phyloP scores from a whole-genome alignment of 2,888 invertebrate genomes.

The Drosophila planitibia region DNA sequence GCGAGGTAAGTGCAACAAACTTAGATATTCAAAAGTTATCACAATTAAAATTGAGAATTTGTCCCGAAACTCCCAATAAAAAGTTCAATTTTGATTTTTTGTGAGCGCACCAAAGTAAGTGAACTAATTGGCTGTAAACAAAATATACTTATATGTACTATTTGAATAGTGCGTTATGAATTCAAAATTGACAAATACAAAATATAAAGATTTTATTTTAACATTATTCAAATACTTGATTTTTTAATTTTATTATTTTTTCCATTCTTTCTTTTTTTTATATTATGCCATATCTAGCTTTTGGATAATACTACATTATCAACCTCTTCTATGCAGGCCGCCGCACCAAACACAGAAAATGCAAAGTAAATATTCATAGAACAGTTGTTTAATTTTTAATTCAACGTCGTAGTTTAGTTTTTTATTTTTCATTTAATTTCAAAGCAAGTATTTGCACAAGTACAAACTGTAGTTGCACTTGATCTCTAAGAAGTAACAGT shows the following conservation, averaged over 20 bases:
- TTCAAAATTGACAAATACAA: constrained; percentile 27
- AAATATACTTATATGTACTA: not conserved
- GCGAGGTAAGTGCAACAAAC: constrained; percentile 86
- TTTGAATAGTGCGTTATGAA: constrained; percentile 14
- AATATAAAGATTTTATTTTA: constrained; percentile 35
- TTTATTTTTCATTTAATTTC: constrained; percentile 16
- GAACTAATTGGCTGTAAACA: constrained; percentile 59
- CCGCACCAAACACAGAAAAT: constrained; percentile 87
- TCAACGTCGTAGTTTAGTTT: constrained; percentile 48
- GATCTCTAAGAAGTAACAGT: constrained; percentile 10
- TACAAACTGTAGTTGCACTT: constrained; percentile 36
- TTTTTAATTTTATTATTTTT: constrained; percentile 72
- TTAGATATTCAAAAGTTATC: not conserved
- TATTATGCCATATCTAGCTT: constrained; percentile 88
- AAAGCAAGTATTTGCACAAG: constrained; percentile 43
- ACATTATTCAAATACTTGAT: constrained; percentile 50
- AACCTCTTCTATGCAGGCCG: constrained; percentile 86
- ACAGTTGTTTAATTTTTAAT: constrained; percentile 69
- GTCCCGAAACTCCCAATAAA: constrained; percentile 32
- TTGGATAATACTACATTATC: constrained; percentile 87
- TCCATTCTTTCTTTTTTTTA: constrained; percentile 82
- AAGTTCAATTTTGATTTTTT: constrained; percentile 44
- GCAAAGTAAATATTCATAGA: constrained; percentile 88
- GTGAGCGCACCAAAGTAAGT: constrained; percentile 70
- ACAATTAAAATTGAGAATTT: constrained; percentile 22